Conservation (phyloP, 92 coral and sea anemone genomes). For the Heteractis magnifica region DNA sequence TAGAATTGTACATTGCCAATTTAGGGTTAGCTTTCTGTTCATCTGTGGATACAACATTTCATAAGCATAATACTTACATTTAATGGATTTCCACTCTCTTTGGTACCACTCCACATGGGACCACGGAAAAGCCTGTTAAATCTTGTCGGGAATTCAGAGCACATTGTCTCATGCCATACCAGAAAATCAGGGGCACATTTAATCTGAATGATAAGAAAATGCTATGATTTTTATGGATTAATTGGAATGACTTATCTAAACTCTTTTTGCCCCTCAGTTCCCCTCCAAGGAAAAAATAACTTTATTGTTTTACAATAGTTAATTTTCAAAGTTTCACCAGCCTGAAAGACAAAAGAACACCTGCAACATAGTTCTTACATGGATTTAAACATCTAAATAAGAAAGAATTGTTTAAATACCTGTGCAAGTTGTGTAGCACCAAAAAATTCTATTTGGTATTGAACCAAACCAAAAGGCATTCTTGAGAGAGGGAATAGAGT, state of each 20-base stretch:
- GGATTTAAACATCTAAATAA: no score
- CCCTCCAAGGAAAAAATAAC: no score
- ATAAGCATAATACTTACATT: constrained; percentile 16
- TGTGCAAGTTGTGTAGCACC: no score
- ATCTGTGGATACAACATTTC: not conserved
- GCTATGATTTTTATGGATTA: no score
- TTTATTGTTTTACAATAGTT: no score
- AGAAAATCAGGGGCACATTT: constrained; percentile 31
- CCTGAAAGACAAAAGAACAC: no score
- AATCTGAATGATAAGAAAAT: constrained; percentile 11
- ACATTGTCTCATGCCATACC: constrained; percentile 48
- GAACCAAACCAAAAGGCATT: constrained; percentile 13
- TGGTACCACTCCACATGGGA: constrained; percentile 55
- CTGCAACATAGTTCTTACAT: no score
- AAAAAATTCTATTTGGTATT: no score
- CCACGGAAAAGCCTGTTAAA: constrained; percentile 47
- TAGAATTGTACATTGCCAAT: not conserved
- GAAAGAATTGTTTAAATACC: not conserved
- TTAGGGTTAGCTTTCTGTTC: not conserved
- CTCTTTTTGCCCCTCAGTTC: no score
- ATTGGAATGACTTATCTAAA: no score
- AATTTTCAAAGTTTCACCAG: no score
- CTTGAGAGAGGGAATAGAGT: constrained; percentile 45
- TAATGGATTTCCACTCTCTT: constrained; percentile 20
- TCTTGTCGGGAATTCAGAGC: constrained; percentile 46